Percentiles rank a stretch among this genome's conserved stretches.
Conservation (phyloP, 2,888 invertebrate species). For the Omphaloscelis lunosa region DNA sequence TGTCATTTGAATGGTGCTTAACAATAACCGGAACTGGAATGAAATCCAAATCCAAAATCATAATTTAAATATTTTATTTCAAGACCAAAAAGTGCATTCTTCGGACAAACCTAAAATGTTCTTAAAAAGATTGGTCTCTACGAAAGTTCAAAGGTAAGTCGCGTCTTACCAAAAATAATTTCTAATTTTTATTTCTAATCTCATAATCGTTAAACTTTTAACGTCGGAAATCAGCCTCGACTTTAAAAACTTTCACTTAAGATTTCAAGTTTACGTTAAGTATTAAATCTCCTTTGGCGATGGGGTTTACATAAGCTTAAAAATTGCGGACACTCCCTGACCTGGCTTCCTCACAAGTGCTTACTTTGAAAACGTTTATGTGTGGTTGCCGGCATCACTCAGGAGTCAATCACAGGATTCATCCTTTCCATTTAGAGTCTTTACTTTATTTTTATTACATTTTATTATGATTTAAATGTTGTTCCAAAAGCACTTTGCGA, state of each 20-base stretch:
- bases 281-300: conserved; percentile 38
- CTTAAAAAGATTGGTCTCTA: neutral
- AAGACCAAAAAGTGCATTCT: neutral
- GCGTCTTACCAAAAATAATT: conserved; percentile 11
- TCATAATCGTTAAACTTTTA: conserved; percentile 18
- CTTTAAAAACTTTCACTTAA: conserved; percentile 58
- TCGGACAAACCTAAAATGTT: neutral
- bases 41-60: neutral
- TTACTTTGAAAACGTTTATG: conserved; percentile 19
- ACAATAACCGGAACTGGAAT: neutral
- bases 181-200: conserved; percentile 28
- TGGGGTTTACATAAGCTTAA: conserved; percentile 42
- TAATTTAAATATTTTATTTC: neutral
- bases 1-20: conserved; percentile 14
- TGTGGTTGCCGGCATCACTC: conserved; percentile 3
- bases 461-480: neutral
- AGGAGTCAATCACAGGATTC: too few species aligned
- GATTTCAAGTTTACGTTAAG: conserved; percentile 48
- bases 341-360: conserved; percentile 6
- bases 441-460: neutral
- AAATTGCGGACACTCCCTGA: conserved; percentile 39
- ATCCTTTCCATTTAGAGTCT: neutral
- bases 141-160: conserved; percentile 20
- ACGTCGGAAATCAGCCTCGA: conserved; percentile 4
- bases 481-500: neutral